Conservation (phyloP, 2,888 invertebrate species). For the Idaea dimidiata region DNA sequence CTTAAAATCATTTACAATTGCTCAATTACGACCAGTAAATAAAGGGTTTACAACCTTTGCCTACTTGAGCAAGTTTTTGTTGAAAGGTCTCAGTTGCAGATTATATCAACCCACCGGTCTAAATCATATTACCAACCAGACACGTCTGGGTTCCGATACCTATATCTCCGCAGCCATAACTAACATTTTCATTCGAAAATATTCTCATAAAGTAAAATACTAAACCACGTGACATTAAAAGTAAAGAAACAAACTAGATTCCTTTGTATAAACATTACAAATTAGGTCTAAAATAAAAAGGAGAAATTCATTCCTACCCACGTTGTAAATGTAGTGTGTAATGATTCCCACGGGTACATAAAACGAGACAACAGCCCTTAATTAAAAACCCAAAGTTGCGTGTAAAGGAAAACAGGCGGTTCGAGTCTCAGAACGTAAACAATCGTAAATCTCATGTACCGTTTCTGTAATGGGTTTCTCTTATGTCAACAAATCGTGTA, state of each 20-base stretch:
- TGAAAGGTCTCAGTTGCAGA: too few relatives aligned
- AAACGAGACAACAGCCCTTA: slow-evolving; percentile 38
- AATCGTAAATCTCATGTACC: slow-evolving; percentile 19
- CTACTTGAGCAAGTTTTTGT: too few relatives aligned
- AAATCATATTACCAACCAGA: too few relatives aligned
- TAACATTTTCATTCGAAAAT: too few relatives aligned
- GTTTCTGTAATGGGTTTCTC: slow-evolving; percentile 17
- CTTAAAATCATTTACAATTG: too few relatives aligned
- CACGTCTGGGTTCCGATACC: too few relatives aligned
- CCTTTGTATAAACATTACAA: slow-evolving; percentile 3
- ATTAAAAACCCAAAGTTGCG: slow-evolving; percentile 20
- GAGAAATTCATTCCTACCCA: slow-evolving; percentile 8
- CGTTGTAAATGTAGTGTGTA: slow-evolving; percentile 5
- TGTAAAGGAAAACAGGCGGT: slow-evolving; percentile 16
- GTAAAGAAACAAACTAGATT: background rate
- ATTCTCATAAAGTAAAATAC: background rate
- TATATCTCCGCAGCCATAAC: too few relatives aligned
- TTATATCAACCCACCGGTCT: too few relatives aligned
- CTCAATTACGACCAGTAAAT: too few relatives aligned
- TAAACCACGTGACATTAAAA: background rate
- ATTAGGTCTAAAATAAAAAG: slow-evolving; percentile 15
- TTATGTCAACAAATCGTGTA: slow-evolving; percentile 17
- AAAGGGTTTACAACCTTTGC: too few relatives aligned
- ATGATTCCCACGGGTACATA: slow-evolving; percentile 29
- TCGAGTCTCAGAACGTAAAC: slow-evolving; percentile 13